phyloP scores from a whole-genome alignment of 2,888 invertebrate species.

The Hypomecis atomaria region DNA sequence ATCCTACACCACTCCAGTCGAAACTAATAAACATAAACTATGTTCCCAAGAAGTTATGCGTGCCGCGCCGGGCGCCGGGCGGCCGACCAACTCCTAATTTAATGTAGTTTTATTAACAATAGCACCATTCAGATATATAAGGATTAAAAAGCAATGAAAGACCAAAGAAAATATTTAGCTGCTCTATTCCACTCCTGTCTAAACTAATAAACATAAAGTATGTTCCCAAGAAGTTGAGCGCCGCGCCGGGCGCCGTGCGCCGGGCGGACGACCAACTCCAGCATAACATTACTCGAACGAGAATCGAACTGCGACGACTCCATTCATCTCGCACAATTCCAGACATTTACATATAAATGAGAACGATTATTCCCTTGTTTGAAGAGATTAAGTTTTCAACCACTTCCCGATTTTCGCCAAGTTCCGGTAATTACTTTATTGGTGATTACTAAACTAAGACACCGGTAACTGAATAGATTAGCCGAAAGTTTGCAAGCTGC shows the following conservation, averaged over 20 bases:
- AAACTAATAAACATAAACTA: too few species aligned
- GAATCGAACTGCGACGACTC: constrained; percentile 64
- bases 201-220: constrained; percentile 59
- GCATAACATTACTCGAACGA: constrained; percentile 71
- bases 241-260: constrained; percentile 37
- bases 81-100: too few species aligned
- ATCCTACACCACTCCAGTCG: too few species aligned
- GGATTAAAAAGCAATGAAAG: background rate
- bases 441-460: constrained; percentile 60
- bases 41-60: too few species aligned
- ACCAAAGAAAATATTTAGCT: background rate
- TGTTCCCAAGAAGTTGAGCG: constrained; percentile 55
- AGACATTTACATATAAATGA: constrained; percentile 75
- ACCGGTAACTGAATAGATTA: constrained; percentile 55
- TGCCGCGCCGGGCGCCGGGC: too few species aligned
- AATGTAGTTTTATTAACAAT: background rate
- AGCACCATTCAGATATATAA: background rate
- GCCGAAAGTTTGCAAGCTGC: constrained; percentile 48
- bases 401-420: constrained; percentile 60
- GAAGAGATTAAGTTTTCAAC: constrained; percentile 68
- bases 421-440: constrained; percentile 65
- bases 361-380: constrained; percentile 76
- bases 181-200: constrained; percentile 41
- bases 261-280: constrained; percentile 57
- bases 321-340: constrained; percentile 65